A percentile compares a stretch with the other conserved stretches of the same genome.
Evolutionary conservation across 2,113 vertebrate genomes (phyloP).

Genomic region (Pica pica): DNA sequence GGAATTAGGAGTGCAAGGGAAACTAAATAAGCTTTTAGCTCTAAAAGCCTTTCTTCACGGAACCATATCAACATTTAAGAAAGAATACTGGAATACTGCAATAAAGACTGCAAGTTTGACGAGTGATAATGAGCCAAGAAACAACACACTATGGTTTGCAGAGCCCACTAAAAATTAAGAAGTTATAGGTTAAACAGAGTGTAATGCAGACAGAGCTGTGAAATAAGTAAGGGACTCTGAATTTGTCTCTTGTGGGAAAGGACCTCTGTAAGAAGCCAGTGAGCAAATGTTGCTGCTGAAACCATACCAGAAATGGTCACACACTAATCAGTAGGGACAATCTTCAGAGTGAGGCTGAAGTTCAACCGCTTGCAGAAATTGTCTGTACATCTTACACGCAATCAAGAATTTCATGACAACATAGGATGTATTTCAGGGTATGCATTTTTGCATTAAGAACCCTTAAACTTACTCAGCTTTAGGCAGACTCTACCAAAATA

Average conservation of each 20-base stretch:
- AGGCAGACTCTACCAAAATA: not conserved
- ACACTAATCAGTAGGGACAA: not conserved
- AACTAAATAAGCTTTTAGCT: not conserved
- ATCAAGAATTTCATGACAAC: not conserved
- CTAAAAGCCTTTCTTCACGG: not conserved
- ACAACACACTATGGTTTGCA: not conserved
- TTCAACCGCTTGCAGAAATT: not conserved
- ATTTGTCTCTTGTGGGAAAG: not conserved
- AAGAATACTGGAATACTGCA: not conserved
- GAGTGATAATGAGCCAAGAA: not conserved
- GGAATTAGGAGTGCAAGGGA: not conserved
- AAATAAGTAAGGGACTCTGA: not conserved
- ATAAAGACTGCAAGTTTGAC: not conserved
- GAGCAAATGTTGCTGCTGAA: not conserved
- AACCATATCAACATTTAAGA: not conserved
- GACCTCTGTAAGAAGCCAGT: not conserved
- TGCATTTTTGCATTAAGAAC: not conserved
- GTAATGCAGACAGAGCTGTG: not conserved
- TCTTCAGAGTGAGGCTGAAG: not conserved
- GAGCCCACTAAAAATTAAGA: not conserved
- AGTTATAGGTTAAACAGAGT: not conserved
- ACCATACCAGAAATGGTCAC: not conserved
- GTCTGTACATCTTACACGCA: not conserved
- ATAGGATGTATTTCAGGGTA: not conserved
- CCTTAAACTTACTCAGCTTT: not conserved